phyloP scores from a whole-genome alignment of 2,888 invertebrate species.

The Rugalucina vietnamica region DNA sequence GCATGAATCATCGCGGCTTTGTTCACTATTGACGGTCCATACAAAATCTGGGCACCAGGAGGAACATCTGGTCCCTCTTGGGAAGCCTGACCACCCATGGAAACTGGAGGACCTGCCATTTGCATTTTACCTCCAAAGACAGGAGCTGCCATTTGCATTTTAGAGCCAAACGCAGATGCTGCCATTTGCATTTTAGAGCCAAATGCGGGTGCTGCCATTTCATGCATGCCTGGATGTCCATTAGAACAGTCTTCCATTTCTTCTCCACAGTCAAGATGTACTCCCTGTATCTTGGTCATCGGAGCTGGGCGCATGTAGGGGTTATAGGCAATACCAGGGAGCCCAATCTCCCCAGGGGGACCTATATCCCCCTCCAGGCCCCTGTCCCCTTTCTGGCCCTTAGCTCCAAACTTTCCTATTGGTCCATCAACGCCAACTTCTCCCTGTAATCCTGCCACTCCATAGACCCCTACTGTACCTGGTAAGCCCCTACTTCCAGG shows the following conservation, averaged over 20 bases:
- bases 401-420: slow-evolving; percentile 31
- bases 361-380: slow-evolving; percentile 46
- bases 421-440: slow-evolving; percentile 47
- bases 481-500: slow-evolving; percentile 44
- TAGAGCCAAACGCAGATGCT: not conserved
- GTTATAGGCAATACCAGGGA: slow-evolving; percentile 53
- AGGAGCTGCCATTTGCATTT: not conserved
- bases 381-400: slow-evolving; percentile 45
- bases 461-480: slow-evolving; percentile 52
- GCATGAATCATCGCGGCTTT: slow-evolving; percentile 15
- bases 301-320: slow-evolving; percentile 30
- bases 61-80: not conserved
- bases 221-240: not conserved
- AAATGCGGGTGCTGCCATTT: not conserved
- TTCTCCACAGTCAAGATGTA: slow-evolving; percentile 12
- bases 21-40: slow-evolving; percentile 8
- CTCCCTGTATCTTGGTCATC: slow-evolving; percentile 6
- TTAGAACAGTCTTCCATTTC: slow-evolving; percentile 10
- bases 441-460: slow-evolving; percentile 41
- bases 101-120: not conserved
- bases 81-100: not conserved
- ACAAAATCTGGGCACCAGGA: not conserved
- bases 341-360: slow-evolving; percentile 43
- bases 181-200: not conserved
- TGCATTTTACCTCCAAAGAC: not conserved